Evolutionary conservation across 2,888 invertebrate genomes (phyloP).

Genomic region (Hydrotaea diabolus): DNA sequence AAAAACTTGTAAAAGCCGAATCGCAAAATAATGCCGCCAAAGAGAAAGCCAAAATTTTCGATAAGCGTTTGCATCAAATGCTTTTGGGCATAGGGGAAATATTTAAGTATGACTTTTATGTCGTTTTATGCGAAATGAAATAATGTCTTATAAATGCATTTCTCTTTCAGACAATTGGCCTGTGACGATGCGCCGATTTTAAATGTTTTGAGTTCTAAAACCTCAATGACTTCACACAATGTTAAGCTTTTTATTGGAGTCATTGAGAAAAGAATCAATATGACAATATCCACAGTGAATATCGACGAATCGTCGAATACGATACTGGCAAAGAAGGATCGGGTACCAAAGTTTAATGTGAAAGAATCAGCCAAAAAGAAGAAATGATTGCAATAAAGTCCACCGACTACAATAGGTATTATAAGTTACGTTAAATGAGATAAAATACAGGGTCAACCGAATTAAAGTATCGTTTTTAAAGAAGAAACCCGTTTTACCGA

Average conservation of each 20-base stretch:
- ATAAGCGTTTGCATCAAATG: slow-evolving; percentile 76
- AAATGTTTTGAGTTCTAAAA: slow-evolving; percentile 86
- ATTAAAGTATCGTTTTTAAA: slow-evolving; percentile 35
- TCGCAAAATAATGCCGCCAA: slow-evolving; percentile 72
- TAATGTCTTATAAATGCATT: slow-evolving; percentile 9
- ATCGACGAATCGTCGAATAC: slow-evolving; percentile 77
- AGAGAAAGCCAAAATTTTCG: slow-evolving; percentile 75
- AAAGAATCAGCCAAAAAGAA: slow-evolving; percentile 78
- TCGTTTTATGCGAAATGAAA: background rate
- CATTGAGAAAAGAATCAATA: slow-evolving; percentile 86
- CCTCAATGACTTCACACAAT: slow-evolving; percentile 88
- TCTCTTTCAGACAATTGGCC: slow-evolving; percentile 83
- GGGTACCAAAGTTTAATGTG: slow-evolving; percentile 80
- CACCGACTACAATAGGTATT: background rate
- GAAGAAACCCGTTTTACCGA: slow-evolving; percentile 15
- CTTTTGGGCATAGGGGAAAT: slow-evolving; percentile 82
- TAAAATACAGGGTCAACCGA: slow-evolving; percentile 45
- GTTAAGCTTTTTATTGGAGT: slow-evolving; percentile 91
- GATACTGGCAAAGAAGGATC: slow-evolving; percentile 79
- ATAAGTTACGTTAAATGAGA: background rate
- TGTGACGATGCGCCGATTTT: slow-evolving; percentile 89
- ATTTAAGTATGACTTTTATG: slow-evolving; percentile 73
- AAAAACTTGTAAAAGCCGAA: slow-evolving; percentile 73
- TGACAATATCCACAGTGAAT: slow-evolving; percentile 76
- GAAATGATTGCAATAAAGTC: slow-evolving; percentile 66